Evolutionary conservation across 1,140 invertebrate species (phyloP).

Genomic region (Drosophila gunungcola): DNA sequence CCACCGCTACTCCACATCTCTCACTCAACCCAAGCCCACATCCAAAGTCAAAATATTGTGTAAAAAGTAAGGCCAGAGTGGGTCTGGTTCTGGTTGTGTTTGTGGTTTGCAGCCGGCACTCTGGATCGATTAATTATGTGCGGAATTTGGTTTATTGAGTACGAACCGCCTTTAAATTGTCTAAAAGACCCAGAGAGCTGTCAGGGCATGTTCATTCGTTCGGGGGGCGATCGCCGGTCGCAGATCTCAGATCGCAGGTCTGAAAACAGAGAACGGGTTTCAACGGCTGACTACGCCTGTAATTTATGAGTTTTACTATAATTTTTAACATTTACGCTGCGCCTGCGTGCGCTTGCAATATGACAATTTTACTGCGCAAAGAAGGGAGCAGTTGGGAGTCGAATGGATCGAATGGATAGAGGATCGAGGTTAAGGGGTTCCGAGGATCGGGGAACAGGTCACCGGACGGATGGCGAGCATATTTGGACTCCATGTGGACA

Average conservation of each 20-base stretch:
- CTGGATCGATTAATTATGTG: conserved; percentile 81
- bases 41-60: conserved; percentile 73
- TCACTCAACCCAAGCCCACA: conserved; percentile 74
- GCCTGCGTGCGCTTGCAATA: conserved; percentile 83
- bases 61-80: conserved; percentile 34
- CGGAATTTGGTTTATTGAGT: conserved; percentile 83
- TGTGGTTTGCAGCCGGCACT: conserved; percentile 46
- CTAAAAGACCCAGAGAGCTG: conserved; percentile 77
- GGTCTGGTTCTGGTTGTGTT: too few species aligned
- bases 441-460: conserved; percentile 13
- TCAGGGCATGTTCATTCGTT: conserved; percentile 55
- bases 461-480: conserved; percentile 5
- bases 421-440: not conserved
- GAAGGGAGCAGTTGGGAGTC: conserved; percentile 27
- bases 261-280: conserved; percentile 54
- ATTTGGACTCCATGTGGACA: conserved; percentile 74
- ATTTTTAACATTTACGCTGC: conserved; percentile 83
- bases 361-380: conserved; percentile 63
- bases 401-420: not conserved
- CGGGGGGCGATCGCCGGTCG: conserved; percentile 34
- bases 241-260: conserved; percentile 16
- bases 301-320: conserved; percentile 83
- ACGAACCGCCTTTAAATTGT: conserved; percentile 83
- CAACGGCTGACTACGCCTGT: conserved; percentile 69
- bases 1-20: conserved; percentile 10